phyloP scores from a whole-genome alignment of 2,113 vertebrate species.

The Hippoglossus stenolepis region DNA sequence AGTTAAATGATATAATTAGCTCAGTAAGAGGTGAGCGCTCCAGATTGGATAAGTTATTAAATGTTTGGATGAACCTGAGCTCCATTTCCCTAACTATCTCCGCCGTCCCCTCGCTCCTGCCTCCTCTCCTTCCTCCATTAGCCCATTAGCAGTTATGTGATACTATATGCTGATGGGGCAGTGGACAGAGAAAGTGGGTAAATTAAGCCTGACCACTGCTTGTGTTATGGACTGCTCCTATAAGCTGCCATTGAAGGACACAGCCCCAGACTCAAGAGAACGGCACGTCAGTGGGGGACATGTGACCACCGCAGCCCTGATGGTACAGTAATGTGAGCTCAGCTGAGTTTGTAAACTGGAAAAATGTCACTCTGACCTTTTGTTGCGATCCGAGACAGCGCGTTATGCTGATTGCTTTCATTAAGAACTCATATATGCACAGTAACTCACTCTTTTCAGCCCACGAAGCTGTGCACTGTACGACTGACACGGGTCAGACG shows the following conservation, averaged over 20 bases:
- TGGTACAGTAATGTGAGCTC: constrained; percentile 59
- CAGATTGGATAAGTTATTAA: constrained; percentile 84
- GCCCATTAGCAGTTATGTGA: constrained; percentile 83
- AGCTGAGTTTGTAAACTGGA: constrained; percentile 49
- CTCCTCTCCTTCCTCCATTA: constrained; percentile 54
- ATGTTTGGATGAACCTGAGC: constrained; percentile 84
- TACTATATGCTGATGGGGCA: constrained; percentile 81
- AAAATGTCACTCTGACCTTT: constrained; percentile 61
- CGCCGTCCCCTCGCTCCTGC: constrained; percentile 48
- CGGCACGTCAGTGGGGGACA: constrained; percentile 31
- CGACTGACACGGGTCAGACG: constrained; percentile 45
- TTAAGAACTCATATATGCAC: background rate
- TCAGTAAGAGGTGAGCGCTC: constrained; percentile 77
- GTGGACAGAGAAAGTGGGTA: constrained; percentile 77
- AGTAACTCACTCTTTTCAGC: background rate
- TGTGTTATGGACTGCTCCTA: constrained; percentile 73
- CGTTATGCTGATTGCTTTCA: constrained; percentile 27
- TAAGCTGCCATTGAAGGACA: constrained; percentile 76
- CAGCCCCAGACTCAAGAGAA: constrained; percentile 32
- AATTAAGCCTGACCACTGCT: constrained; percentile 81
- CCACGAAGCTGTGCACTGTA: constrained; percentile 26
- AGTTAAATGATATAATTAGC: constrained; percentile 82
- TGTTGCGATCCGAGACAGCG: constrained; percentile 15
- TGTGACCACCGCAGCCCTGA: constrained; percentile 36
- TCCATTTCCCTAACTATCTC: constrained; percentile 78